Evolutionary conservation across 1,140 invertebrate genomes (phyloP), one percentile per base, ranked within the genome.

Genomic region (Phortica variegata): DNA sequence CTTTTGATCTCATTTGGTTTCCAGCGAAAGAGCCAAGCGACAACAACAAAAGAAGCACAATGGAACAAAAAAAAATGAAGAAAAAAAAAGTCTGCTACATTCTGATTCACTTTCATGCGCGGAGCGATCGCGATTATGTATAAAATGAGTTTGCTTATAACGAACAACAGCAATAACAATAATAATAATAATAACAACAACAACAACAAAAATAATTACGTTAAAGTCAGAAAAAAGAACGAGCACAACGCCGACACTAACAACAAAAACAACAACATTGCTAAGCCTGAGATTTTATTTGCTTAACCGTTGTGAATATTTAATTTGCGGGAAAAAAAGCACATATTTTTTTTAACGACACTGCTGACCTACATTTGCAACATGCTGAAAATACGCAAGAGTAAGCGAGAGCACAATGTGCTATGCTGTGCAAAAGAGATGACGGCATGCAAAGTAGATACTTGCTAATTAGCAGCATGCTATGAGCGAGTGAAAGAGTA

Each of bases 61-160:
- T 4, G 13, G 13, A 34, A 34, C 5, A 34, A 34, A 34, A 29
- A 44, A 37, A 26, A 23, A 43, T 43, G 16, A 15, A 47, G 23
- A 20, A 15, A 38, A 38, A 18, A 7, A 38, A 38, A 15, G 13
- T 43, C 36, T 36, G 36, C 48, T 60, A 54, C 52, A 66, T 68
- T 66, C 63, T 68, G 63, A 66, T 66, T 66, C 63, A 66, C 63
- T 66, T 66, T 66, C 63, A 66, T 68, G 63, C 59, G 62, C 60
- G 51, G 54, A 52, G 49, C 51, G 51, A 62, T 58, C 57, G 53
- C 42, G 63, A 60, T 60, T 55, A 45, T 26, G 38, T 37, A 44
- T 26, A 26, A 43, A 34, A 3, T 43, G 51, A 56, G 58, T 37
- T n/a, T 47, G 47, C 49, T 43, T 54, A 60, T 52, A 26, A 32